phyloP scores from a whole-genome alignment of 2,113 vertebrate genomes.

The Colistium nudipinnis region DNA sequence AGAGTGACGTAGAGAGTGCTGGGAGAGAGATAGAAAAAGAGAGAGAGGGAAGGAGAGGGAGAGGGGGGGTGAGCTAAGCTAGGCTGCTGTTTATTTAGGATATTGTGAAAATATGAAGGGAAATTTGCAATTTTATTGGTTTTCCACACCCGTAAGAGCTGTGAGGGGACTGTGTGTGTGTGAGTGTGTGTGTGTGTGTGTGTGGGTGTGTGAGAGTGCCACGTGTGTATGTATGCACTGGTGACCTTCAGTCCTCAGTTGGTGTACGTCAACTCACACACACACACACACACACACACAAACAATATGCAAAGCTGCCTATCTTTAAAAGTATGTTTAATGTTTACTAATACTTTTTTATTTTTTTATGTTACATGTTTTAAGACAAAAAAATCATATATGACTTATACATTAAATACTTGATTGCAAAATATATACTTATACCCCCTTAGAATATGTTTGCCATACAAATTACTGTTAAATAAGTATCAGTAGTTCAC shows the following conservation, averaged over 20 bases:
- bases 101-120: conserved; percentile 93
- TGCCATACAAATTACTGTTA: not conserved
- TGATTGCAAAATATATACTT: too few relatives aligned
- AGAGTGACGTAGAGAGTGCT: conserved; percentile 29
- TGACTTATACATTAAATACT: not conserved
- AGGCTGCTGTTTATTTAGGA: conserved; percentile 97
- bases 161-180: conserved; percentile 20
- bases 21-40: conserved; percentile 11
- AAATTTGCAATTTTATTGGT: conserved; percentile 99
- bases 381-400: not conserved
- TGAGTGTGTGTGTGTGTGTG: conserved; percentile 13
- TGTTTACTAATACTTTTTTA: too few relatives aligned
- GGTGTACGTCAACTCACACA: conserved; percentile 21
- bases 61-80: conserved; percentile 80
- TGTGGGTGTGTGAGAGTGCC: conserved; percentile 1
- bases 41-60: conserved; percentile 28
- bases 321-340: not conserved
- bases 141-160: conserved; percentile 74
- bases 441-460: not conserved
- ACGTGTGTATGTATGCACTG: conserved; percentile 9
- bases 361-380: not conserved
- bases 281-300: conserved; percentile 10
- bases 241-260: conserved; percentile 51
- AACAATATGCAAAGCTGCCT: not conserved
- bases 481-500: too few relatives aligned